Evolutionary conservation across 2,797 vertebrate species (phyloP).

Genomic region (Ctenopoma kingsleyae): DNA sequence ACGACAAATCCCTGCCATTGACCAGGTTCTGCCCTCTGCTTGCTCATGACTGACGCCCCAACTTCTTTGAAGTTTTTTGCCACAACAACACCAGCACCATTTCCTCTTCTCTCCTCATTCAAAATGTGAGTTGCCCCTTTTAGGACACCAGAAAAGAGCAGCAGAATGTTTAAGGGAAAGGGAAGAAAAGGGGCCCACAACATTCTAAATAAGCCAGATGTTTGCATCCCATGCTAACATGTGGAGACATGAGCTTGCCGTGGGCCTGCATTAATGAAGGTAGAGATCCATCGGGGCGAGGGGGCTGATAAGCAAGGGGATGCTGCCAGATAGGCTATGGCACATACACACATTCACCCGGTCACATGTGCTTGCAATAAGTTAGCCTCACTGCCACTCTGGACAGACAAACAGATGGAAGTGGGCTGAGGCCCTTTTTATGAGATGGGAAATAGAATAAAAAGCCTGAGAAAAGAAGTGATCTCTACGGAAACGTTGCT

Average conservation of each 20-base stretch:
- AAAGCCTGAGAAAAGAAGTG: slow-evolving; percentile 2
- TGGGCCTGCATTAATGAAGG: slow-evolving; percentile 83
- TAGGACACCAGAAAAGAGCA: slow-evolving; percentile 38
- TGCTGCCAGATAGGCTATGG: slow-evolving; percentile 62
- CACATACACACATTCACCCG: slow-evolving; percentile 67
- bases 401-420: slow-evolving; percentile 61
- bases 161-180: slow-evolving; percentile 25
- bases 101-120: slow-evolving; percentile 43
- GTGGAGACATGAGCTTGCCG: slow-evolving; percentile 62
- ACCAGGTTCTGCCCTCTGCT: slow-evolving; percentile 75
- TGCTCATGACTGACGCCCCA: slow-evolving; percentile 62
- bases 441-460: slow-evolving; percentile 27
- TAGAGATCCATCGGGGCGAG: slow-evolving; percentile 60
- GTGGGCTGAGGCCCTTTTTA: slow-evolving; percentile 23
- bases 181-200: slow-evolving; percentile 44
- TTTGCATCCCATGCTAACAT: slow-evolving; percentile 61
- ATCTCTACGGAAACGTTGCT: slow-evolving; percentile 9
- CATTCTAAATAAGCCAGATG: slow-evolving; percentile 72
- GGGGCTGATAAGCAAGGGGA: slow-evolving; percentile 58
- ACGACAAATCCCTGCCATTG: slow-evolving; percentile 76
- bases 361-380: slow-evolving; percentile 84
- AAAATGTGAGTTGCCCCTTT: slow-evolving; percentile 31
- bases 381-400: slow-evolving; percentile 61
- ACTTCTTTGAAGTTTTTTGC: slow-evolving; percentile 73
- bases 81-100: slow-evolving; percentile 63